Evolutionary conservation across 2,888 invertebrate species (phyloP).

Genomic region (Philonicus albiceps): DNA sequence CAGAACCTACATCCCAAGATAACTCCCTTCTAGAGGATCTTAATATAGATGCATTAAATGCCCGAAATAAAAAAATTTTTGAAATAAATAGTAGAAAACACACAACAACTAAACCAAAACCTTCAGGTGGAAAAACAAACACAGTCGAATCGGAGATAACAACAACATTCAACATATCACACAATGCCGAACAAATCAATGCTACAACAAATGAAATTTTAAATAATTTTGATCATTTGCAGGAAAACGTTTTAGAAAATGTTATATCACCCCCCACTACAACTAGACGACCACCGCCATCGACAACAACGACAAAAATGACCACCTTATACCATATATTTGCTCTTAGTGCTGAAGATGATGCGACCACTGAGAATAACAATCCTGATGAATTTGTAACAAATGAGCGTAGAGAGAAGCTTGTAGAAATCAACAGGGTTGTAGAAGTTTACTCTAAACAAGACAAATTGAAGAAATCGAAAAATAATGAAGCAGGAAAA

Average conservation of each 20-base stretch:
- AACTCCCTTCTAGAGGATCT: slow-evolving; percentile 61
- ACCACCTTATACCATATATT: slow-evolving; percentile 65
- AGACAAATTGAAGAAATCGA: slow-evolving; percentile 69
- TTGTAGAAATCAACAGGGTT: slow-evolving; percentile 74
- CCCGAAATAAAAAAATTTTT: slow-evolving; percentile 67
- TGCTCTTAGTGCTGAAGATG: slow-evolving; percentile 60
- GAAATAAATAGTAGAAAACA: slow-evolving; percentile 63
- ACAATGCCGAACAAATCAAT: slow-evolving; percentile 42
- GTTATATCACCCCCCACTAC: slow-evolving; percentile 17
- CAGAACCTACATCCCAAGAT: slow-evolving; percentile 52
- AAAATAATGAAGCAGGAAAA: slow-evolving; percentile 64
- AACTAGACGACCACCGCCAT: slow-evolving; percentile 48
- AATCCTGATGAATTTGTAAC: slow-evolving; percentile 48
- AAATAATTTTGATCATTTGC: slow-evolving; percentile 46
- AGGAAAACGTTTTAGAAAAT: slow-evolving; percentile 46
- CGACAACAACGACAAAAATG: slow-evolving; percentile 53
- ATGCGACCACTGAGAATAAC: slow-evolving; percentile 54
- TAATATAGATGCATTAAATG: slow-evolving; percentile 65
- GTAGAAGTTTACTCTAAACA: slow-evolving; percentile 74
- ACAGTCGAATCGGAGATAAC: slow-evolving; percentile 41
- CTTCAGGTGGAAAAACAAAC: slow-evolving; percentile 43
- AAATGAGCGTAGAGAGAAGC: slow-evolving; percentile 63
- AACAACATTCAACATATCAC: slow-evolving; percentile 45
- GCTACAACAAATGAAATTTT: slow-evolving; percentile 47
- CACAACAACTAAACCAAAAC: slow-evolving; percentile 58